Base-by-base conservation (phyloP, 2,888 invertebrate species). In the Euzophera pinguis region DNA sequence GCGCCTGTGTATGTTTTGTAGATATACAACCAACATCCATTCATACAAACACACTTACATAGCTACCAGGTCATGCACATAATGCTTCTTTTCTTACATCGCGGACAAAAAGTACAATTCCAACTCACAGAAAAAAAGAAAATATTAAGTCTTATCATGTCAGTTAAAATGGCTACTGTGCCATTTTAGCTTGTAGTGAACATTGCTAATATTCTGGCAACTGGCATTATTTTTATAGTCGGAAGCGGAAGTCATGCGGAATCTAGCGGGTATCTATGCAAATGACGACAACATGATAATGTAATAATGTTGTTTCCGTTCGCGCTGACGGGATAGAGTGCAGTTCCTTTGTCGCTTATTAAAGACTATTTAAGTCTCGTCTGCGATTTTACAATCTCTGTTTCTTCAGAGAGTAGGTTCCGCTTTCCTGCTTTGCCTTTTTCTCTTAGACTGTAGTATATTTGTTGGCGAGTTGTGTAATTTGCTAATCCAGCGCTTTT, bases 201-300 rank as follows among this genome's bases (percentile, higher is more conserved):
- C 61, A 22, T 22, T 3, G 63, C 58, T 66, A 69, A n/a, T n/a
- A 69, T 64, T 64, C 69, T 71, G 71, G 71, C 73, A 69, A 59
- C 55, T 48, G 62, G 61, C 71, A 63, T 71, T 74, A 73, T 72
- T 75, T 75, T 75, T 73, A 72, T 73, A 63, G 63, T 54, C 64
- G 65, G 56, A 59, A 50, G 52, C 59, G 70, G 63, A 63, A 67
- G 63, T 55, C 55, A 56, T 60, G 63, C 61, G 61, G 71, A 73
- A 71, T 72, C 68, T 49, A 49, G 45, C 14, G 45, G 45, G 27
- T 14, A 50, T 50, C 49, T 72, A 77, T 78, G 78, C 75, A 81
- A 78, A 80, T 79, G 70, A 62, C 62, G 65, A 62, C 63, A 63
- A 62, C 67, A 68, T 69, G 67, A 69, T 71, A 72, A 73, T 72